Evolutionary conservation across 2,888 invertebrate genomes (phyloP).

Genomic region (Maniola hyperantus): DNA sequence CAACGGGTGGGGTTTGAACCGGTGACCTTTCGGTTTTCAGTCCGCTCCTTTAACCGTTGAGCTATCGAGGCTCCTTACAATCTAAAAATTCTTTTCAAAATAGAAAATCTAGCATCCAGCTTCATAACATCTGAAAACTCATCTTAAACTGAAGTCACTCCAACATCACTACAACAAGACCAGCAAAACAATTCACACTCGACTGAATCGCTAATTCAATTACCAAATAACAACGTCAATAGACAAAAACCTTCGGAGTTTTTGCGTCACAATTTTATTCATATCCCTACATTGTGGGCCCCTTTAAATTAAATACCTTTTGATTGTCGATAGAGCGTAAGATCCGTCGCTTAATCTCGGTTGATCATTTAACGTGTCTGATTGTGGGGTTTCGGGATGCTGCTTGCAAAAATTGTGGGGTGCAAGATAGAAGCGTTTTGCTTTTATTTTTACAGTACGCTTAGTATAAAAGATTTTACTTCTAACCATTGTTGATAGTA

Average conservation of each 20-base stretch:
- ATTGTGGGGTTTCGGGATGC: conserved; percentile 49
- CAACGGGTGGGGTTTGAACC: no score
- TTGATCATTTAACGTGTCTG: conserved; percentile 63
- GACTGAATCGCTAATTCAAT: conserved; percentile 53
- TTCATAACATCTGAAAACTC: neutral
- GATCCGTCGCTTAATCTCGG: conserved; percentile 65
- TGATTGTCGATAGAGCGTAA: conserved; percentile 68
- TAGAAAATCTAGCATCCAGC: neutral
- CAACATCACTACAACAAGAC: conserved; percentile 13
- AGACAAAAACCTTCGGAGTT: conserved; percentile 45
- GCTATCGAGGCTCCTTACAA: no score
- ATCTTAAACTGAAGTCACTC: neutral
- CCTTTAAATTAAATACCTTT: conserved; percentile 55
- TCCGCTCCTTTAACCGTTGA: no score
- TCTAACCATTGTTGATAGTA: no score
- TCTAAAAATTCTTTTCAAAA: neutral
- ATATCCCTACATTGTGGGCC: conserved; percentile 37
- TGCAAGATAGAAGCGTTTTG: conserved; percentile 36
- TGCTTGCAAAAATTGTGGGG: conserved; percentile 45
- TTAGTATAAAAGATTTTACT: no score
- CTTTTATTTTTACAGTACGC: neutral
- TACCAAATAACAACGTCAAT: conserved; percentile 49
- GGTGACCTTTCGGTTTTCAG: no score
- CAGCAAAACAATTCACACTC: conserved; percentile 30
- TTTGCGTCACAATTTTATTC: conserved; percentile 49